These are phyloP conservation scores for Acanthosepion esculentum DNA, from an alignment of 2,888 invertebrate species.

Conservation along the genomic window DNA sequence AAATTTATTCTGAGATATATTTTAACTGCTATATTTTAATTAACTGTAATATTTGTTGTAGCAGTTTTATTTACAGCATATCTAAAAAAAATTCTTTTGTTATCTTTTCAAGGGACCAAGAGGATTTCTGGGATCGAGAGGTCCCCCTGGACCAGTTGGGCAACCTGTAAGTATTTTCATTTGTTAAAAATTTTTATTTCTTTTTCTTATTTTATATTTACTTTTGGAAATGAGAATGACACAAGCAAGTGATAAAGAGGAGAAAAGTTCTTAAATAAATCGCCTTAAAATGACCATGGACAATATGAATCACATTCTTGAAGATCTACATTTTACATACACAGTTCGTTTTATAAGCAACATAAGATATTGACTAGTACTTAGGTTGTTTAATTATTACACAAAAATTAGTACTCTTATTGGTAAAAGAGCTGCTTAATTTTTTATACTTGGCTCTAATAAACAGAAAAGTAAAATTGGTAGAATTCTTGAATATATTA, in stretches of 20 bases:
- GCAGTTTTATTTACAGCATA: background rate
- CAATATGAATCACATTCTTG: too few relatives aligned
- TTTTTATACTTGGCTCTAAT: too few relatives aligned
- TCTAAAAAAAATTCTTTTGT: background rate
- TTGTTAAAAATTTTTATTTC: background rate
- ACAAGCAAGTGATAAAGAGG: background rate
- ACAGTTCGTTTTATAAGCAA: too few relatives aligned
- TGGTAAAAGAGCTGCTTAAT: too few relatives aligned
- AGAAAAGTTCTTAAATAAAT: background rate
- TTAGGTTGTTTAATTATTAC: too few relatives aligned
- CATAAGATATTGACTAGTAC: too few relatives aligned
- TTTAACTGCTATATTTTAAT: too few relatives aligned
- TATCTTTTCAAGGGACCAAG: slow-evolving; percentile 83
- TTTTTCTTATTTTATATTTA: background rate
- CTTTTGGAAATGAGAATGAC: background rate
- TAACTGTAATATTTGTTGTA: background rate
- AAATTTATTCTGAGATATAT: too few relatives aligned
- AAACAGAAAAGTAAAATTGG: too few relatives aligned
- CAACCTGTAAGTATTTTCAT: slow-evolving; percentile 78
- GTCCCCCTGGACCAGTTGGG: slow-evolving; percentile 85
- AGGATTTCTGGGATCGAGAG: slow-evolving; percentile 88
- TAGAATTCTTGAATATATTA: too few relatives aligned
- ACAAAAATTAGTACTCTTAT: too few relatives aligned
- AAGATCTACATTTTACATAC: too few relatives aligned
- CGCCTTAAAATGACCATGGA: background rate